These are phyloP conservation scores for Eubucco bourcierii DNA, from an alignment of 2,113 vertebrate genomes.

Conservation along the genomic window DNA sequence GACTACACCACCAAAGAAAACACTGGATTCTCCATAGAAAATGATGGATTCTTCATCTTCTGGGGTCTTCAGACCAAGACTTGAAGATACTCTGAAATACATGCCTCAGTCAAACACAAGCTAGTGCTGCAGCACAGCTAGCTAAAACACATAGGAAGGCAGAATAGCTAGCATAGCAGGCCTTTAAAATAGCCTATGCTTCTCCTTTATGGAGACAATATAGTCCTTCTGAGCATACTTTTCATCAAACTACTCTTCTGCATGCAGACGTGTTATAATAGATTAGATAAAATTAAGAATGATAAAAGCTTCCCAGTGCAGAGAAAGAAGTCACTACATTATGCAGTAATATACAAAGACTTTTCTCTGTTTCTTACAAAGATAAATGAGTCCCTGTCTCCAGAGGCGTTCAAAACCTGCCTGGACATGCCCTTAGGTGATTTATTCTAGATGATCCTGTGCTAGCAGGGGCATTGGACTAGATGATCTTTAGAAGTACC, in stretches of 20 bases:
- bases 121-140: background rate
- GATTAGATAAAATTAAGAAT: background rate
- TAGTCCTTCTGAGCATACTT: background rate
- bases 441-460: too few species aligned
- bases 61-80: background rate
- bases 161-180: background rate
- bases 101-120: background rate
- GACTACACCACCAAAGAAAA: background rate
- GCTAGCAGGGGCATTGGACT: too few species aligned
- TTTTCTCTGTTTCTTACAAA: background rate
- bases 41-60: background rate
- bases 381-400: background rate
- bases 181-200: background rate
- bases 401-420: too few species aligned
- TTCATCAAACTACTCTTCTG: background rate
- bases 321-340: background rate
- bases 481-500: too few species aligned
- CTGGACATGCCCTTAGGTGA: too few species aligned
- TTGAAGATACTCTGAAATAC: background rate
- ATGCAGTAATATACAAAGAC: background rate
- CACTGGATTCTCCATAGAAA: background rate
- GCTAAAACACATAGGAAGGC: background rate
- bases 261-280: background rate
- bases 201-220: background rate
- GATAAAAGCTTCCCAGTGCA: background rate